A percentile compares a stretch with the other conserved stretches of the same genome.
Conservation (phyloP, 1,140 invertebrate genomes). For the Heliconius hewitsoni region DNA sequence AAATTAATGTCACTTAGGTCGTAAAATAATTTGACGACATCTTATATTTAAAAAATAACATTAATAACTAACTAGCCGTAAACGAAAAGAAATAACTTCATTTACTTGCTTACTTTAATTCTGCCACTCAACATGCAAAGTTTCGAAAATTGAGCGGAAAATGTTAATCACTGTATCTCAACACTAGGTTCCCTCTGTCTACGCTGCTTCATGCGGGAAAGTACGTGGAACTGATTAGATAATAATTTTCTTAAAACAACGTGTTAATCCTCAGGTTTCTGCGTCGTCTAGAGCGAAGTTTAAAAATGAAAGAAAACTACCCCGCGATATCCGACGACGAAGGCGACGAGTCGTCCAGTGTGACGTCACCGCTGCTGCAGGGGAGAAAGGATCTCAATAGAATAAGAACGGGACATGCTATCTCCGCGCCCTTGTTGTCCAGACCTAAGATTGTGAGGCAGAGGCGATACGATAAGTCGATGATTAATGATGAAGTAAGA, state of each 20-base stretch:
- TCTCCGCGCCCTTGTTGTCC: conserved; percentile 61
- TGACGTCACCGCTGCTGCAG: conserved; percentile 82
- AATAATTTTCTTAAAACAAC: background rate
- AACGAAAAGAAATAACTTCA: too few relatives aligned
- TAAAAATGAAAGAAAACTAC: conserved; percentile 82
- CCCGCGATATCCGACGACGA: conserved; percentile 82
- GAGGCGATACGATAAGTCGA: conserved; percentile 67
- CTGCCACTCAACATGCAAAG: too few relatives aligned
- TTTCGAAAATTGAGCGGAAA: too few relatives aligned
- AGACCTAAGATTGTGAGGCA: conserved; percentile 72
- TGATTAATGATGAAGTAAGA: conserved; percentile 69
- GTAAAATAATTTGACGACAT: too few relatives aligned
- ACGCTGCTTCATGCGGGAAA: too few relatives aligned
- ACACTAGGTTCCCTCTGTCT: too few relatives aligned
- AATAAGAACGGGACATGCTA: conserved; percentile 66
- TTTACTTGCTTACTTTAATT: too few relatives aligned
- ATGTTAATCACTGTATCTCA: too few relatives aligned
- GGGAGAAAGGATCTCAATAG: conserved; percentile 78
- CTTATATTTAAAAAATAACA: too few relatives aligned
- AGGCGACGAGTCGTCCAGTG: conserved; percentile 81
- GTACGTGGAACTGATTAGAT: too few relatives aligned
- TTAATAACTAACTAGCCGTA: too few relatives aligned
- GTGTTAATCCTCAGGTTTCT: conserved; percentile 60
- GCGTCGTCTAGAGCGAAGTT: conserved; percentile 83
- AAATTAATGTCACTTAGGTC: too few relatives aligned